These are phyloP conservation scores for Pseudocheirus occidentalis DNA, from an alignment of 2,797 vertebrate genomes.

Conservation along the genomic window DNA sequence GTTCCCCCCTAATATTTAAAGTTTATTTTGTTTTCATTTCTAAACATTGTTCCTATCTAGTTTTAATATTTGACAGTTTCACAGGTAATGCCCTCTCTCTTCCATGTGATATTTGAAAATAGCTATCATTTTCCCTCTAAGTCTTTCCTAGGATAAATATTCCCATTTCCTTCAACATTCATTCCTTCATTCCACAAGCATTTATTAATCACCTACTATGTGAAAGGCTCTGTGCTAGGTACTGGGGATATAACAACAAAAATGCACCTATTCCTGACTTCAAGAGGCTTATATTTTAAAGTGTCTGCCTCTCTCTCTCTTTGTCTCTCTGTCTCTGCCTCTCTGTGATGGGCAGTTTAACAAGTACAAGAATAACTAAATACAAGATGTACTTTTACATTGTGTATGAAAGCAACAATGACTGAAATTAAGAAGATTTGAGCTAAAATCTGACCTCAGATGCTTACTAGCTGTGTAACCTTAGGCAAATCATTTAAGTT, in stretches of 20 bases:
- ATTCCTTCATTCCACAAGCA: too few species aligned
- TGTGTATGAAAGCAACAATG: not conserved
- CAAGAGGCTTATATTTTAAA: not conserved
- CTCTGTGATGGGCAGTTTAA: not conserved
- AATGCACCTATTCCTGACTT: too few species aligned
- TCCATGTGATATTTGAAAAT: not conserved
- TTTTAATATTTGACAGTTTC: not conserved
- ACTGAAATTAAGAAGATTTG: not conserved
- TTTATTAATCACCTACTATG: too few species aligned
- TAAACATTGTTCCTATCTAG: not conserved
- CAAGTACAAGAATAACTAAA: not conserved
- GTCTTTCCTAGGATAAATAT: not conserved
- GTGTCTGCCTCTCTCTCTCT: too few species aligned
- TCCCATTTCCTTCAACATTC: not conserved
- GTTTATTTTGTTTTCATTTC: not conserved
- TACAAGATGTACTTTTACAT: not conserved
- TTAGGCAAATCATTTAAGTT: not conserved
- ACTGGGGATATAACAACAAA: too few species aligned
- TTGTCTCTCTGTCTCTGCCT: too few species aligned
- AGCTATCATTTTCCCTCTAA: not conserved
- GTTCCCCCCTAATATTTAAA: not conserved
- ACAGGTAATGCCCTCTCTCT: not conserved
- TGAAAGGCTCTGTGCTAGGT: too few species aligned
- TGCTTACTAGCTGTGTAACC: not conserved
- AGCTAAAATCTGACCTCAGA: not conserved